These are phyloP conservation scores for Eledone cirrhosa DNA, from an alignment of 2,888 invertebrate genomes.

Conservation along the genomic window DNA sequence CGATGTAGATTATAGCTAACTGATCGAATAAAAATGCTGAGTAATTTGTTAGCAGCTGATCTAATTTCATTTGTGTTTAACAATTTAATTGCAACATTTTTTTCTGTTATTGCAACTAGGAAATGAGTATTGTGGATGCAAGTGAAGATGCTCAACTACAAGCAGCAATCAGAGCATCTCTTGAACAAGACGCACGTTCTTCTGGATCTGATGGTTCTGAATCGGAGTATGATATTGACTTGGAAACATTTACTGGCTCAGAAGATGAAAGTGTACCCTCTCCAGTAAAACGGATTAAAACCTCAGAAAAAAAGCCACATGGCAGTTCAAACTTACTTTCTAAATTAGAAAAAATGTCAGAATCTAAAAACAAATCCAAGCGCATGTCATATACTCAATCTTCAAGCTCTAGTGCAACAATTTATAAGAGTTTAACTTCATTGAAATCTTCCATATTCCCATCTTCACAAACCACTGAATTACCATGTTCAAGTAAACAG, in stretches of 20 bases:
- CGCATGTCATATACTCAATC: not conserved
- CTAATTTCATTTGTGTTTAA: not conserved
- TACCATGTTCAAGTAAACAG: not conserved
- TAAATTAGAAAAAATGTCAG: not conserved
- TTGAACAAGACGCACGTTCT: slow-evolving; percentile 43
- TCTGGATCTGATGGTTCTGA: slow-evolving; percentile 40
- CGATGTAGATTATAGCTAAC: too few species aligned
- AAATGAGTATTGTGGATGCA: slow-evolving; percentile 65
- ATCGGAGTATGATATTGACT: slow-evolving; percentile 55
- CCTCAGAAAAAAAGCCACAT: slow-evolving; percentile 27
- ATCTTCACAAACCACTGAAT: not conserved
- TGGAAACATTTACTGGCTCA: slow-evolving; percentile 67
- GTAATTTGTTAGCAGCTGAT: too few species aligned
- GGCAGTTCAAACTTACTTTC: not conserved
- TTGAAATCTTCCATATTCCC: not conserved
- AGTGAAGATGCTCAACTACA: slow-evolving; percentile 69
- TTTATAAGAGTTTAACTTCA: not conserved
- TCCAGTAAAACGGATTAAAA: slow-evolving; percentile 37
- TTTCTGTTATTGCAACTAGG: slow-evolving; percentile 34
- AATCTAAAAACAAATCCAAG: not conserved
- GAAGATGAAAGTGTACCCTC: slow-evolving; percentile 44
- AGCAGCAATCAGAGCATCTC: slow-evolving; percentile 68
- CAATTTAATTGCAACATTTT: not conserved
- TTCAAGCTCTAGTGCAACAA: not conserved
- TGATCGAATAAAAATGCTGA: too few species aligned